Evolutionary conservation across 1,140 invertebrate species (phyloP), one percentile per base, ranked within the genome.

Genomic region (Polypedilum pembai): DNA sequence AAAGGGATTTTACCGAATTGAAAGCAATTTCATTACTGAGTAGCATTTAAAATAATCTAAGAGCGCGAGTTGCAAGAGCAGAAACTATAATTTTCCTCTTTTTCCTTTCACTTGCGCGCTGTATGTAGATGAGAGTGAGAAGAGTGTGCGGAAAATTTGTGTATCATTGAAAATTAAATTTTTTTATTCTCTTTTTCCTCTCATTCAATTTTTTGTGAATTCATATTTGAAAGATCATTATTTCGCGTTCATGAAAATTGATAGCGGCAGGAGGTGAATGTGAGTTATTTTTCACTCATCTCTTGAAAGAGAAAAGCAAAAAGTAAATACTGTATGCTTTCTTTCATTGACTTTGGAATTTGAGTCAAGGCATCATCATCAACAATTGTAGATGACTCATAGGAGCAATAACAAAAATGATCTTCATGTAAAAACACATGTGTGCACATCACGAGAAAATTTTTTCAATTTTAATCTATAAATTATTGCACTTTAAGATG

Each of bases 21-120:
- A 56, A 56, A 56, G 45, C 45, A 12, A 56, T n/a, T 56, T 56
- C n/a, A 56, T 56, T 56, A 56, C 45, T 56, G 45, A 56, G 45
- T 15, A n/a, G 12, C 45, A 56, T 56, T n/a, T 12, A 56, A 33
- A 56, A 56, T 56, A 56, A n/a, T 56, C n/a, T 56, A n/a, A 12
- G 45, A 56, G 45, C 45, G 45, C 8, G 45, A 56, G 45, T 56
- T 56, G 45, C 45, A 56, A 56, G 45, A 56, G 45, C 45, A 56
- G 10, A 56, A 56, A 56, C 45, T 56, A 56, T 56, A 56, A 56
- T 56, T 56, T 56, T 56, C 45, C n/a, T 15, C n/a, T 15, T 15
- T 56, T 56, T 56, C 15, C 41, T 45, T 33, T 56, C 45, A 56
- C 45, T 56, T 56, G n/a, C 10, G 12, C 45, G 12, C 10, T 56